phyloP scores from a whole-genome alignment of 2,888 invertebrate species.

The Amblyjoppa fuscipennis region DNA sequence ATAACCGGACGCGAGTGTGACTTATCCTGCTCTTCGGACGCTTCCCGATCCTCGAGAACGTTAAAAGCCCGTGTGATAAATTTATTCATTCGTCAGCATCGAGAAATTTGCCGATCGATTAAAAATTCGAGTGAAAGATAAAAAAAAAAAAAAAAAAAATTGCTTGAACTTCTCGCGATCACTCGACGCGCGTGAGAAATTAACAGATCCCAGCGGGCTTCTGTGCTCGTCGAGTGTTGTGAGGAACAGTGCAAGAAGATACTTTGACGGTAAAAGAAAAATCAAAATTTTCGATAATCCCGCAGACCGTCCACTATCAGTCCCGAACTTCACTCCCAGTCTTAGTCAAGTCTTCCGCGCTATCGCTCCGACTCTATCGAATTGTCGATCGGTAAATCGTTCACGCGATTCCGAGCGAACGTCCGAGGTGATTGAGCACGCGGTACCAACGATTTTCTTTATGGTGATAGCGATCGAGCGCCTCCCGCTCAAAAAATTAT shows the following conservation, averaged over 20 bases:
- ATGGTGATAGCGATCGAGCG: background rate
- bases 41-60: background rate
- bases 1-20: slow-evolving; percentile 11
- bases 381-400: slow-evolving; percentile 15
- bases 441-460: slow-evolving; percentile 23
- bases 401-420: background rate
- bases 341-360: background rate
- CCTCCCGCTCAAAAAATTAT: background rate
- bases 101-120: background rate
- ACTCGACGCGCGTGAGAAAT: background rate
- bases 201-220: background rate
- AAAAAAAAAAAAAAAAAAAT: background rate
- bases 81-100: background rate
- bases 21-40: background rate
- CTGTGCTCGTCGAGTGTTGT: slow-evolving; percentile 11
- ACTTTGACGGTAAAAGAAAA: background rate
- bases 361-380: slow-evolving; percentile 10
- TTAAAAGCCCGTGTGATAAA: background rate
- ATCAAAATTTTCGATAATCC: background rate
- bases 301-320: background rate
- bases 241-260: slow-evolving; percentile 31
- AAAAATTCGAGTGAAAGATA: background rate
- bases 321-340: background rate
- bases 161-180: background rate
- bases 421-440: slow-evolving; percentile 41